Conservation (phyloP, 2,113 vertebrate species). For the Eulemur rufifrons region DNA sequence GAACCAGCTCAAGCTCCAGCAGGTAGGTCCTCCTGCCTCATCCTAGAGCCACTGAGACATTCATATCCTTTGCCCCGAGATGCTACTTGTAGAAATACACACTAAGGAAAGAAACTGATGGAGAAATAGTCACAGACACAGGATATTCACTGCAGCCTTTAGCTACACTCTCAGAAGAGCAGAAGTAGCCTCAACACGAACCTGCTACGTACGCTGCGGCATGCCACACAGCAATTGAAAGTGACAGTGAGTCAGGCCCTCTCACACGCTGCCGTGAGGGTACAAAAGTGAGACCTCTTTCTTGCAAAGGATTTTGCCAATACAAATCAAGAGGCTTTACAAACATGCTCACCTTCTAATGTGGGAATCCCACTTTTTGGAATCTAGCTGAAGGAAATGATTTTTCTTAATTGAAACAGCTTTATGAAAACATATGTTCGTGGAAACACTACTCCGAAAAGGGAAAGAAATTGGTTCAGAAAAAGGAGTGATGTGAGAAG, state of each 20-base stretch:
- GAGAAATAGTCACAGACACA: neutral
- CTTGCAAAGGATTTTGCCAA: neutral
- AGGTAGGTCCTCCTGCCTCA: neutral
- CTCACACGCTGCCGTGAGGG: fast-evolving
- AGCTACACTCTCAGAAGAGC: neutral
- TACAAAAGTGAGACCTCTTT: neutral
- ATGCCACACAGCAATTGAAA: neutral
- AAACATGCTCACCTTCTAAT: neutral
- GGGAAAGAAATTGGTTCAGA: neutral
- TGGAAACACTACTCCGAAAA: neutral
- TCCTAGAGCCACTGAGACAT: neutral
- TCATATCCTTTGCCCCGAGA: neutral
- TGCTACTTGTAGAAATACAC: neutral
- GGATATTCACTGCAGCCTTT: neutral
- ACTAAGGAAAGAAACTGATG: neutral
- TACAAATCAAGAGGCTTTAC: neutral
- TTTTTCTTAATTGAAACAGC: neutral
- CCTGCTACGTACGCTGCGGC: neutral
- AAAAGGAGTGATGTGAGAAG: neutral
- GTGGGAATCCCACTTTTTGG: neutral
- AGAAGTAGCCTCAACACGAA: neutral
- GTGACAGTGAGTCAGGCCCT: neutral
- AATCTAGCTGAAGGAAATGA: neutral
- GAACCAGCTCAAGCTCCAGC: neutral
- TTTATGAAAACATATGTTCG: neutral